Evolutionary conservation across 2,797 vertebrate genomes (phyloP), one percentile per base, ranked within the genome.

Genomic region (Enteromius unitaeniatus): DNA sequence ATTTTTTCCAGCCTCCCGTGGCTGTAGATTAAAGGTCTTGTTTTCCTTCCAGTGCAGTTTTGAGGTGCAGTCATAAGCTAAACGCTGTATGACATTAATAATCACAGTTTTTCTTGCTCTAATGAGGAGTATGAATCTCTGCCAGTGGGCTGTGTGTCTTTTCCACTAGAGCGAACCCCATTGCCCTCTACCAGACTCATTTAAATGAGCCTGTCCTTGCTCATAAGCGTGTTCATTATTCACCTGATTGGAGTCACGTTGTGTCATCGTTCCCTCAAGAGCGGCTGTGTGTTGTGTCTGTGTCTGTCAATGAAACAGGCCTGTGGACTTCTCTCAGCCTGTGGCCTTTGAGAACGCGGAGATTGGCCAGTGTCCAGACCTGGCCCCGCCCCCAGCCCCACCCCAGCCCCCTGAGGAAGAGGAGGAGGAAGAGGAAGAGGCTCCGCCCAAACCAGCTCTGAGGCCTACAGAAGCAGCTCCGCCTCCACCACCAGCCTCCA

Each of bases 261-360:
- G 42, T 69, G 62, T 58, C 75, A 62, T 69, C 8, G 0, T 55
- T 76, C 65, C n/a, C 62, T 86, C 53, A 53, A 40, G 78, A 47
- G 78, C 34, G 21, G 51, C 37, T 78, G 65, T 83, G 84, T 83
- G 19, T 72, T 58, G 34, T 83, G n/a, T 72, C 28, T 58, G 34
- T 83, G n/a, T 73, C 28, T 76, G 74, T 85, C 67, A 19, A n/a
- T 83, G 49, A 64, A 76, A 87, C 93, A 99, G 98, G 19, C 96
- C 97, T n/a, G 93, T 97, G 91, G 98, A 99, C 90, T 99, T 99
- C 86, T 97, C 97, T 67, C 95, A 93, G 82, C 94, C 96, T 0
- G 89, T 97, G 17, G 95, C 97, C 84, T 99, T 99, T 90, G 95
- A 97, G 94, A 98, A 99, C 55, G 97, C 97, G 4, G 97, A 99